Conservation (phyloP, 2,888 invertebrate genomes). For the Crocallis elinguaria region DNA sequence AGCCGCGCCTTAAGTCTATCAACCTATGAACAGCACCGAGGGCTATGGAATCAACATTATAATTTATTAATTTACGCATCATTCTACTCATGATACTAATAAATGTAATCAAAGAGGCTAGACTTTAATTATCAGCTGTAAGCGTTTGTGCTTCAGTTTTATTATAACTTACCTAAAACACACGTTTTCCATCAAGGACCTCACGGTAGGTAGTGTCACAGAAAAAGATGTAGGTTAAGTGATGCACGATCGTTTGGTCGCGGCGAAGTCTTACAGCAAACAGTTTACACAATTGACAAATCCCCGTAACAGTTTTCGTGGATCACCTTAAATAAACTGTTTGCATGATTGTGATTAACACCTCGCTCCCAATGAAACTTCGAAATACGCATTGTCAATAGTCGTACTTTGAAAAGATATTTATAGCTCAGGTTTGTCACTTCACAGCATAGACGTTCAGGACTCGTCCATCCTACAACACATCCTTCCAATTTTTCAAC, state of each 20-base stretch:
- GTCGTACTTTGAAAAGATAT: slow-evolving; percentile 60
- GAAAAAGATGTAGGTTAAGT: slow-evolving; percentile 59
- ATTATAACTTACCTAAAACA: slow-evolving; percentile 7
- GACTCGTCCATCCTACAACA: slow-evolving; percentile 62
- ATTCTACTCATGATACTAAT: too few species aligned
- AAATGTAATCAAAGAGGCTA: too few species aligned
- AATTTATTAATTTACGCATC: too few species aligned
- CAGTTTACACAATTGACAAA: slow-evolving; percentile 80
- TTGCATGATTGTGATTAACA: slow-evolving; percentile 81
- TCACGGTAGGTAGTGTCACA: slow-evolving; percentile 14
- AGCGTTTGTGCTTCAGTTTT: too few species aligned
- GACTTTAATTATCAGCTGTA: too few species aligned
- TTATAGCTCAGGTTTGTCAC: slow-evolving; percentile 67
- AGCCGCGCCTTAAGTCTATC: too few species aligned
- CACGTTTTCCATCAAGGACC: slow-evolving; percentile 10
- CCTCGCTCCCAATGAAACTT: slow-evolving; percentile 77
- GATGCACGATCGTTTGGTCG: slow-evolving; percentile 45
- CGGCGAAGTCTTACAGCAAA: slow-evolving; percentile 50
- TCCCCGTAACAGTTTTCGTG: slow-evolving; percentile 73
- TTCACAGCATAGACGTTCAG: slow-evolving; percentile 69
- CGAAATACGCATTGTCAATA: slow-evolving; percentile 75
- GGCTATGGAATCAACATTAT: too few species aligned
- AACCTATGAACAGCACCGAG: too few species aligned
- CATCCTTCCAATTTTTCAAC: slow-evolving; percentile 40
- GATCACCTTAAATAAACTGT: slow-evolving; percentile 80